Percentiles rank a stretch among this genome's conserved stretches.
These are phyloP conservation scores for Callosobruchus maculatus DNA, from an alignment of 2,888 invertebrate species.

Conservation along the genomic window DNA sequence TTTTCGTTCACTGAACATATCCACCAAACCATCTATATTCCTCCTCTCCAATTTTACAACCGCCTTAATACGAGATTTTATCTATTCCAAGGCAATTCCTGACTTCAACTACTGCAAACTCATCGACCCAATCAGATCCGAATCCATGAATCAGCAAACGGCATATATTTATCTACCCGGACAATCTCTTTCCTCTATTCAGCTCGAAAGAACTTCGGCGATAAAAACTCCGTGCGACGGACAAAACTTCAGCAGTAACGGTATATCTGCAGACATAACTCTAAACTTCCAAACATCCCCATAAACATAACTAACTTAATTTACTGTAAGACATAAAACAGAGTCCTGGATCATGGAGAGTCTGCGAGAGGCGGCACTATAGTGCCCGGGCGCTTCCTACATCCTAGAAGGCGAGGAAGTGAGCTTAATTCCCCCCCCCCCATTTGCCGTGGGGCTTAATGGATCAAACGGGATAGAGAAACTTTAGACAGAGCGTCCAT, in stretches of 20 bases:
- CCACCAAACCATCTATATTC: too few species aligned
- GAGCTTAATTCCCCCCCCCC: background rate
- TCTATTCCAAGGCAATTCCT: background rate
- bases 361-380: background rate
- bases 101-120: background rate
- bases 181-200: conserved; percentile 2
- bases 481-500: background rate
- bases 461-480: background rate
- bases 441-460: background rate
- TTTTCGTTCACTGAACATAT: too few species aligned
- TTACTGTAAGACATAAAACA: conserved; percentile 41
- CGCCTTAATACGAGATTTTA: background rate
- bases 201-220: conserved; percentile 18
- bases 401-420: background rate
- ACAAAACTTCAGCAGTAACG: conserved; percentile 35
- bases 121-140: background rate
- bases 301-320: conserved; percentile 45
- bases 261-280: conserved; percentile 38
- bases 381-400: background rate
- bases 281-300: conserved; percentile 41
- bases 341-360: conserved; percentile 29
- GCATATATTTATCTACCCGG: conserved; percentile 3
- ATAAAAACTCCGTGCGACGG: conserved; percentile 34
- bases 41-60: too few species aligned
- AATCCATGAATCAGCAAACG: background rate